Evolutionary conservation across 1,140 invertebrate genomes (phyloP), one percentile per base, ranked within the genome.

Genomic region (Drosophila setifemur): DNA sequence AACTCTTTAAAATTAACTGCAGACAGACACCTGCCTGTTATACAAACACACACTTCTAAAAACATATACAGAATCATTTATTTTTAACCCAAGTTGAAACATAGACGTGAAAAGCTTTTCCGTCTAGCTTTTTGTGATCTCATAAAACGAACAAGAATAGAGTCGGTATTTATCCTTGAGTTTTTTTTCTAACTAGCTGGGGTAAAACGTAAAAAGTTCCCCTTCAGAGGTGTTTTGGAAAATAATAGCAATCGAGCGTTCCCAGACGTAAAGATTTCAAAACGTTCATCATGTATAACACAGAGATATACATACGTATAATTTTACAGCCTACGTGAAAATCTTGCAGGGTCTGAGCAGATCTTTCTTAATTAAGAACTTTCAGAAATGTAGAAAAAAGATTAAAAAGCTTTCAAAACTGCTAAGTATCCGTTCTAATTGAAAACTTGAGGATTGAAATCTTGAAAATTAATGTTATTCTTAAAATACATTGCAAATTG

Each of bases 11-110:
- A 87, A 87, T 86, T 87, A 87, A 86, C 73, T 86, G 55, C 50
- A 87, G 82, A 86, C 76, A 87, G 82, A 82, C 82, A 87, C 82
- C 82, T 87, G 82, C 81, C 72, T 58, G 47, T 63, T 47, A 48
- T 35, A 43, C 21, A 2, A 23, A 5, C 21, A 23, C n/a, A 2
- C 33, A 3, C 33, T 37, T 14, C 16, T 37, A 37, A 37, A 16
- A 76, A 76, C 25, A 70, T 26, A 64, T n/a, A 44, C 48, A 43
- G 16, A 54, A 18, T 37, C 19, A 47, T 77, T 88, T 86, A 82
- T 82, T 88, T 86, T 87, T 87, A 86, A 82, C 70, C 71, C 50
- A 54, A 47, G 16, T 60, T 71, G 71, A 85, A 85, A 79, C 48
- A 60, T 75, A 85, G 54, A 85, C 81, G 70, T n/a, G 54, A 63